phyloP scores from a whole-genome alignment of 2,888 invertebrate species.

The Opisthograptis luteolata region DNA sequence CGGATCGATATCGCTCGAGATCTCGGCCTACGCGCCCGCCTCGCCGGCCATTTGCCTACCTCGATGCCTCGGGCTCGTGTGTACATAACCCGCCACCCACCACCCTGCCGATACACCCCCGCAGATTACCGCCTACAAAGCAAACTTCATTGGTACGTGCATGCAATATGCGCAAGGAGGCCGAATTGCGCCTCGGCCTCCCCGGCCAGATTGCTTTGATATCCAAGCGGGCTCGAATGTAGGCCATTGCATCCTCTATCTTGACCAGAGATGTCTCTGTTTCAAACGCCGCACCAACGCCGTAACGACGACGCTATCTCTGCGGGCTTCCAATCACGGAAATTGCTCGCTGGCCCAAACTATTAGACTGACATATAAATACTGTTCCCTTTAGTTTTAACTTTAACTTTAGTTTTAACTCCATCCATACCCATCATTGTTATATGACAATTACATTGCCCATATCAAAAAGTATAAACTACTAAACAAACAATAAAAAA shows the following conservation, averaged over 20 bases:
- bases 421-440: too few species aligned
- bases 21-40: constrained; percentile 81
- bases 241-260: constrained; percentile 66
- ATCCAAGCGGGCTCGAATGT: constrained; percentile 62
- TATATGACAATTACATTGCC: too few species aligned
- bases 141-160: constrained; percentile 84
- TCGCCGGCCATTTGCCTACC: constrained; percentile 84
- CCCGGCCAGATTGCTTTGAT: constrained; percentile 77
- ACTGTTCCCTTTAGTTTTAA: too few species aligned
- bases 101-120: constrained; percentile 77
- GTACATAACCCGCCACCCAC: constrained; percentile 81
- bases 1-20: constrained; percentile 82
- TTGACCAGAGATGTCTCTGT: constrained; percentile 60
- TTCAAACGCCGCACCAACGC: constrained; percentile 51
- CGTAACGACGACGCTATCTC: constrained; percentile 35
- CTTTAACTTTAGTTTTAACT: too few species aligned
- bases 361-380: neutral
- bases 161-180: constrained; percentile 84
- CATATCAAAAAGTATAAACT: too few species aligned
- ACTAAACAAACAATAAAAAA: too few species aligned
- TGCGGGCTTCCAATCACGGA: constrained; percentile 59
- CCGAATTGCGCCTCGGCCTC: constrained; percentile 74
- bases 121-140: constrained; percentile 84
- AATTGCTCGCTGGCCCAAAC: constrained; percentile 57
- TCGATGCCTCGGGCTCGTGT: constrained; percentile 83